Conservation (phyloP, 2,113 vertebrate genomes). For the Rynchops niger region DNA sequence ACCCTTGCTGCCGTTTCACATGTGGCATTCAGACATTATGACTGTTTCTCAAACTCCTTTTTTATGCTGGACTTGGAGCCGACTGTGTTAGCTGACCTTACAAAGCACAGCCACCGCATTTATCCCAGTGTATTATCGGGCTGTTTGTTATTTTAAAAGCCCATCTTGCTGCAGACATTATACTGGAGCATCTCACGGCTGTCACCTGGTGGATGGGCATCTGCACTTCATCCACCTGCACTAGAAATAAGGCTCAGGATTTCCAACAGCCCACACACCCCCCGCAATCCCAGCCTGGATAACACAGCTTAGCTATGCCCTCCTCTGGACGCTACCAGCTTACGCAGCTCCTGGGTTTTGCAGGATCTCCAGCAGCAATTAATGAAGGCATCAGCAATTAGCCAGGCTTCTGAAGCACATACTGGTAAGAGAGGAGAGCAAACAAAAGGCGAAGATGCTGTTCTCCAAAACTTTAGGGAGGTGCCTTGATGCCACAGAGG, state of each 20-base stretch:
- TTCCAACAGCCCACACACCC: not conserved
- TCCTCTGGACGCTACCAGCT: not conserved
- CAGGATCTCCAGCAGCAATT: not conserved
- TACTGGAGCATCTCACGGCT: not conserved
- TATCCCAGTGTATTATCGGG: no score
- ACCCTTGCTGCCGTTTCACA: no score
- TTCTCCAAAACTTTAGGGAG: not conserved
- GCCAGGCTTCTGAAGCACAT: not conserved
- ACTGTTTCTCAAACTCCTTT: not conserved
- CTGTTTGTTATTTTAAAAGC: not conserved
- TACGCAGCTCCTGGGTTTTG: rapidly evolving
- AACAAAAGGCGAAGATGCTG: not conserved
- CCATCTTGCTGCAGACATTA: not conserved
- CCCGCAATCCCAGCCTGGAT: not conserved
- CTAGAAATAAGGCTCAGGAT: not conserved
- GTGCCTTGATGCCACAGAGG: not conserved
- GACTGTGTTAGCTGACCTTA: not conserved
- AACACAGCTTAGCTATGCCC: not conserved
- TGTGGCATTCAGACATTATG: not conserved
- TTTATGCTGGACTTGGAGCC: not conserved
- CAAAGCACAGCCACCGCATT: not conserved
- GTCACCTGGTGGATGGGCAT: no score
- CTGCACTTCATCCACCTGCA: not conserved
- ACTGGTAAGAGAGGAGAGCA: not conserved
- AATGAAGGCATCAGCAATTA: not conserved